Percentiles rank a stretch among this genome's conserved stretches.
These are phyloP conservation scores for Anabacerthia variegaticeps DNA, from an alignment of 2,797 vertebrate species.

Conservation along the genomic window DNA sequence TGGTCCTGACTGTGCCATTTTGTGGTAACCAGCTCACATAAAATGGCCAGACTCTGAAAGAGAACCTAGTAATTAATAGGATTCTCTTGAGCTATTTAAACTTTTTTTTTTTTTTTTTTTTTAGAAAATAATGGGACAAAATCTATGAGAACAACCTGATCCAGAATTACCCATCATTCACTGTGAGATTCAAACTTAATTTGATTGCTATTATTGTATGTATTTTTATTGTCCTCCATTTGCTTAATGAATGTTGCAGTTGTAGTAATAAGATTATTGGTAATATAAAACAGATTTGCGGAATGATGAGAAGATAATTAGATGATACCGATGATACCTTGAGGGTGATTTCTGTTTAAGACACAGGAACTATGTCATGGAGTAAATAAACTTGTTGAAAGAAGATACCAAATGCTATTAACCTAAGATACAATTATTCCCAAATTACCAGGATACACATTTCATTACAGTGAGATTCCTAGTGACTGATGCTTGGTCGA, in stretches of 20 bases:
- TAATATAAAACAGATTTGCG: constrained; percentile 60
- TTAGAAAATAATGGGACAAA: constrained; percentile 7
- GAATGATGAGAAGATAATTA: constrained; percentile 71
- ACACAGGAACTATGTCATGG: constrained; percentile 31
- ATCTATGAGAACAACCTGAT: not conserved
- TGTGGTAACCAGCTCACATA: not conserved
- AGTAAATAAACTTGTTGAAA: constrained; percentile 44
- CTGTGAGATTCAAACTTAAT: constrained; percentile 56
- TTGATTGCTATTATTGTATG: constrained; percentile 47
- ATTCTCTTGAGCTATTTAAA: constrained; percentile 22
- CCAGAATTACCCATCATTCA: constrained; percentile 11
- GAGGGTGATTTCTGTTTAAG: constrained; percentile 59
- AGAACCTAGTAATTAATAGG: not conserved
- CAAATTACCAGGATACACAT: not conserved
- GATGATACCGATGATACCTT: constrained; percentile 69
- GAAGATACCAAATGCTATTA: constrained; percentile 3
- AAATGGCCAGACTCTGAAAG: not conserved
- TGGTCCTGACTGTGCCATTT: not conserved
- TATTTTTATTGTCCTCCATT: constrained; percentile 54
- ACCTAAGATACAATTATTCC: constrained; percentile 1
- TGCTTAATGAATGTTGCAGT: constrained; percentile 62
- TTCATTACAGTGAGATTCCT: not conserved
- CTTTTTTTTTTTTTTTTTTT: not conserved
- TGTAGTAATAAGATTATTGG: constrained; percentile 69
- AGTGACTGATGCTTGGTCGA: not conserved